These are phyloP conservation scores for Dione vanillae DNA, from an alignment of 2,888 invertebrate species.

Conservation along the genomic window DNA sequence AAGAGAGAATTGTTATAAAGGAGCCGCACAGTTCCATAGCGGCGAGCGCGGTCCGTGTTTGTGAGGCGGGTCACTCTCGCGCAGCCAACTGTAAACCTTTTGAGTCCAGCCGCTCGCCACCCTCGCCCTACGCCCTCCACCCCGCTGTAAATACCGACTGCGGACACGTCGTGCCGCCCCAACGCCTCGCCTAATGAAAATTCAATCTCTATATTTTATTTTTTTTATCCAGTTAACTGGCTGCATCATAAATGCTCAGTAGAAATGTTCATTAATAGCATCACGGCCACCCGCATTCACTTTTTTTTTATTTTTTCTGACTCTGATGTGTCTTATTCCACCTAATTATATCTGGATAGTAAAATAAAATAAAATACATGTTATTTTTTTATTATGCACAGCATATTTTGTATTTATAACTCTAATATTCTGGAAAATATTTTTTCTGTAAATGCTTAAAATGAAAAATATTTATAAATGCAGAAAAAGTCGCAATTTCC, in stretches of 20 bases:
- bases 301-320: slow-evolving; percentile 35
- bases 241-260: slow-evolving; percentile 61
- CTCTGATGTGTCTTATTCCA: slow-evolving; percentile 14
- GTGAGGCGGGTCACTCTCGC: slow-evolving; percentile 83
- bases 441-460: no score
- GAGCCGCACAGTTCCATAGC: slow-evolving; percentile 69
- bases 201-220: slow-evolving; percentile 76
- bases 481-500: no score
- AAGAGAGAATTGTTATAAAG: slow-evolving; percentile 54
- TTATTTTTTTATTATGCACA: neutral
- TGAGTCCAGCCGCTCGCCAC: slow-evolving; percentile 74
- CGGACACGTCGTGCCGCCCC: slow-evolving; percentile 77
- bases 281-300: slow-evolving; percentile 34
- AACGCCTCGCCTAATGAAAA: slow-evolving; percentile 82
- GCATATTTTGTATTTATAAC: neutral
- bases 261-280: slow-evolving; percentile 56
- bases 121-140: slow-evolving; percentile 46
- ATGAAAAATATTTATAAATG: no score
- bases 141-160: slow-evolving; percentile 68
- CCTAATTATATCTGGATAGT: neutral
- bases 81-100: slow-evolving; percentile 83
- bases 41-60: slow-evolving; percentile 70
- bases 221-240: slow-evolving; percentile 58
- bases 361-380: neutral
- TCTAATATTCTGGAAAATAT: no score